Evolutionary conservation across 2,888 invertebrate genomes (phyloP), one percentile per base, ranked within the genome.

Genomic region (Boloria selene): DNA sequence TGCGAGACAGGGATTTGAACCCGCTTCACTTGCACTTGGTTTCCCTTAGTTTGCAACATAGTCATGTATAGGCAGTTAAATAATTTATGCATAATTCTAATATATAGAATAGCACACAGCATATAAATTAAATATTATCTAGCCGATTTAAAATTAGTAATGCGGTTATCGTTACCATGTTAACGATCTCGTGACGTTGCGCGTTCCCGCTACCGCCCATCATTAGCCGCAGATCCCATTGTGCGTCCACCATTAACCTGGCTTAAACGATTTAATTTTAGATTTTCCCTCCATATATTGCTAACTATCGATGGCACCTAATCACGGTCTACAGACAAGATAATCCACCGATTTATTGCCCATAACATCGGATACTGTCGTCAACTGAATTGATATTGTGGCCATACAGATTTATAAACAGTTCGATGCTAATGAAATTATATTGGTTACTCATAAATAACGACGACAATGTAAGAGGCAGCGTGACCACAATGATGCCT

Each of bases 341-440:
- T 90, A 90, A 92, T 92, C 91, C 90, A 79, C 76, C 78, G 84
- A 92, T 92, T 91, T 92, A 92, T 91, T 81, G 87, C 77, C 85
- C 82, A 83, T 88, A 86, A 84, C 84, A 82, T 82, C 82, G 74
- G 83, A 77, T 75, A 80, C 79, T 85, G 89, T 88, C 89, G 82
- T 86, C 87, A 85, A 82, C 80, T 75, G 79, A 81, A 84, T 82
- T 79, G 81, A 80, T 83, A 81, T 78, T 83, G 81, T 79, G 81
- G 81, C 78, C 75, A 73, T 80, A 82, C 81, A 81, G 81, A 86
- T 86, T 88, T 88, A 88, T 86, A 86, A 87, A 87, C 81, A 82
- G 84, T 85, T 81, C 73, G 79, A 65, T 79, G 83, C 83, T 88
- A 91, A 90, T 92, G 87, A 92, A 91, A 89, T 88, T 84, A 85